Conservation (phyloP, 2,888 invertebrate species). For the Xestobium rufovillosum region DNA sequence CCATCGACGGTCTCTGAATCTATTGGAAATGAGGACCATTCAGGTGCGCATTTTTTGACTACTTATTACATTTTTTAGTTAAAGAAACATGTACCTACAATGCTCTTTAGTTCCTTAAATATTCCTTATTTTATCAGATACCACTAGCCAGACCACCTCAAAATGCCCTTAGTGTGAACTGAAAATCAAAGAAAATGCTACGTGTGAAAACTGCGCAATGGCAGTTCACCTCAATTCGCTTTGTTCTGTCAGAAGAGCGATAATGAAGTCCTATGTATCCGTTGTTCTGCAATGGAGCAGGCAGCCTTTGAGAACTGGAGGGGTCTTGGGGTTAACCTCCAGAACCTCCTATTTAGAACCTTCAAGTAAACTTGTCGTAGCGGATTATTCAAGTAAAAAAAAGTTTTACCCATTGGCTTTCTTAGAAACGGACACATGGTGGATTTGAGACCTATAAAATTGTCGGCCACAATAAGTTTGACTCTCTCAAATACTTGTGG, state of each 20-base stretch:
- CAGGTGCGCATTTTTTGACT: too few species aligned
- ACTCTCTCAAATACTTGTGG: not conserved
- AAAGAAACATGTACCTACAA: too few species aligned
- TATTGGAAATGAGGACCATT: too few species aligned
- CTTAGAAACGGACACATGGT: not conserved
- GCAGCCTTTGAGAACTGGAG: slow-evolving; percentile 6
- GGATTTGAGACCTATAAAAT: not conserved
- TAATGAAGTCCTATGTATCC: not conserved
- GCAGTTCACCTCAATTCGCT: not conserved
- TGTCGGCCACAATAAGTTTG: not conserved
- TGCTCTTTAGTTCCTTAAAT: too few species aligned
- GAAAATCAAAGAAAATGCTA: not conserved
- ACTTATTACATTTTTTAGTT: too few species aligned
- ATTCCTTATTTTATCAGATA: not conserved
- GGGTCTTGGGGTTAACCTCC: not conserved
- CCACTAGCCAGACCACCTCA: too few species aligned
- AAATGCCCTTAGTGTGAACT: slow-evolving; percentile 1
- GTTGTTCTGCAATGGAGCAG: not conserved
- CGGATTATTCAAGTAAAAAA: slow-evolving; percentile 5
- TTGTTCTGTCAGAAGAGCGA: slow-evolving; percentile 3
- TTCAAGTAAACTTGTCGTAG: not conserved
- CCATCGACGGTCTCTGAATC: too few species aligned
- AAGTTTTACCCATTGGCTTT: slow-evolving; percentile 3
- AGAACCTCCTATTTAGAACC: slow-evolving; percentile 8
- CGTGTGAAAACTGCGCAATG: not conserved